phyloP scores from a whole-genome alignment of 2,888 invertebrate species.

The Acrobasis repandana region DNA sequence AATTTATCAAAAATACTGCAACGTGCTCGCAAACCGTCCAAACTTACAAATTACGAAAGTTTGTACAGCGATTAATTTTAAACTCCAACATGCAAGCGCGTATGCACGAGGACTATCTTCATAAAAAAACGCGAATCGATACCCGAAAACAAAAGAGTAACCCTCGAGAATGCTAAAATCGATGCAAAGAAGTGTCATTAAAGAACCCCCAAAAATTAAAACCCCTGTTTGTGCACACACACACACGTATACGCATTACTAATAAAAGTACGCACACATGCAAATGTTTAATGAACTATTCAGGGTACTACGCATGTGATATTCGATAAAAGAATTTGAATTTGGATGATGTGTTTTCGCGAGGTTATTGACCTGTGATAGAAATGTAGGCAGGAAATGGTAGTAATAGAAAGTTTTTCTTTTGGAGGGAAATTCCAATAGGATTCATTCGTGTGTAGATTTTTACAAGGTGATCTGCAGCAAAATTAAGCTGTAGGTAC shows the following conservation, averaged over 20 bases:
- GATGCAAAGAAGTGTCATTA: conserved; percentile 82
- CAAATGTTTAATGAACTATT: conserved; percentile 57
- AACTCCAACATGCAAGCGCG: conserved; percentile 49
- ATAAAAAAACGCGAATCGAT: conserved; percentile 69
- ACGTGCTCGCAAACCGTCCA: conserved; percentile 17
- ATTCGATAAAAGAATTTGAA: conserved; percentile 19
- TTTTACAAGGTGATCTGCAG: too few species aligned
- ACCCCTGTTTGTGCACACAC: conserved; percentile 61
- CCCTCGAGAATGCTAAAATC: conserved; percentile 79
- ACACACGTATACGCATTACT: conserved; percentile 48
- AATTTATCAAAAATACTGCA: neutral
- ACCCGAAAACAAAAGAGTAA: conserved; percentile 76
- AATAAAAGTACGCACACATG: conserved; percentile 59
- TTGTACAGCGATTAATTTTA: conserved; percentile 23
- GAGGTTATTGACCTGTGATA: conserved; percentile 8
- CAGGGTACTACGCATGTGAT: conserved; percentile 42
- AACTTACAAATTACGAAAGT: conserved; percentile 34
- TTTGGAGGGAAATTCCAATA: neutral
- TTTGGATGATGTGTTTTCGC: conserved; percentile 11
- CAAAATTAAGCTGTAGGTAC: too few species aligned
- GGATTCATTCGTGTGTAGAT: neutral
- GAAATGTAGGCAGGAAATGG: neutral
- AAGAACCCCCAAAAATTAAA: conserved; percentile 82
- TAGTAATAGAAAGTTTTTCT: neutral
- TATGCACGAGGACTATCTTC: conserved; percentile 58